Conservation (phyloP, 2,888 invertebrate genomes). For the Agriopis aurantiaria region DNA sequence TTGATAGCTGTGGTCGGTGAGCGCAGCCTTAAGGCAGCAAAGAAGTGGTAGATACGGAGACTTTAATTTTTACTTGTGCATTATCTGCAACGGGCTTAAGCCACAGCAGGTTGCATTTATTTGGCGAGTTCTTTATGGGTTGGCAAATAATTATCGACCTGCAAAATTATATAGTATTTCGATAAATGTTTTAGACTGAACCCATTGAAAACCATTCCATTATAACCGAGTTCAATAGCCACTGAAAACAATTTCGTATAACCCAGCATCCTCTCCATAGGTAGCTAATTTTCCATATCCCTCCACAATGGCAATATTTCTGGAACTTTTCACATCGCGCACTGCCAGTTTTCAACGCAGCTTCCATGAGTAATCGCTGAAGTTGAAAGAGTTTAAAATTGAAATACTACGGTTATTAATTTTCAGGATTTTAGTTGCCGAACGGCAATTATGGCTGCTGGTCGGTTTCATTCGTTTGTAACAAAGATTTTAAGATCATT, state of each 20-base stretch:
- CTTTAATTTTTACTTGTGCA: too few species aligned
- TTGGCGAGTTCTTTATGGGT: too few species aligned
- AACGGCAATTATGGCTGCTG: not conserved
- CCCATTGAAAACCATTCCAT: constrained; percentile 4
- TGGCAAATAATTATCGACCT: too few species aligned
- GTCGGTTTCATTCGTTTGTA: not conserved
- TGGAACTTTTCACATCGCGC: constrained; percentile 64
- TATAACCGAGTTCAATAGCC: constrained; percentile 18
- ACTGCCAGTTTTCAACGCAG: constrained; percentile 65
- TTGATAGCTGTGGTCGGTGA: too few species aligned
- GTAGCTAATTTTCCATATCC: not conserved
- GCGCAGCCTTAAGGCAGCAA: too few species aligned
- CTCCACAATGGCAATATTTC: constrained; percentile 14
- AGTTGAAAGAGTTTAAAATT: constrained; percentile 79
- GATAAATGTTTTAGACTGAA: too few species aligned
- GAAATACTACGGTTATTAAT: constrained; percentile 76
- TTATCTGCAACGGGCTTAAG: too few species aligned
- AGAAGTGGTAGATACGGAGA: too few species aligned
- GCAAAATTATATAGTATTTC: too few species aligned
- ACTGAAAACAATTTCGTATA: not conserved
- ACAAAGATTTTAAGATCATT: too few species aligned
- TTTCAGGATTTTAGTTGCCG: constrained; percentile 64
- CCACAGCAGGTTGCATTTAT: too few species aligned
- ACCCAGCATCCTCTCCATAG: not conserved
- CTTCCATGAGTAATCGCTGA: constrained; percentile 72